Conservation (phyloP, 2,797 vertebrate genomes). For the Enteromius anoplus region DNA sequence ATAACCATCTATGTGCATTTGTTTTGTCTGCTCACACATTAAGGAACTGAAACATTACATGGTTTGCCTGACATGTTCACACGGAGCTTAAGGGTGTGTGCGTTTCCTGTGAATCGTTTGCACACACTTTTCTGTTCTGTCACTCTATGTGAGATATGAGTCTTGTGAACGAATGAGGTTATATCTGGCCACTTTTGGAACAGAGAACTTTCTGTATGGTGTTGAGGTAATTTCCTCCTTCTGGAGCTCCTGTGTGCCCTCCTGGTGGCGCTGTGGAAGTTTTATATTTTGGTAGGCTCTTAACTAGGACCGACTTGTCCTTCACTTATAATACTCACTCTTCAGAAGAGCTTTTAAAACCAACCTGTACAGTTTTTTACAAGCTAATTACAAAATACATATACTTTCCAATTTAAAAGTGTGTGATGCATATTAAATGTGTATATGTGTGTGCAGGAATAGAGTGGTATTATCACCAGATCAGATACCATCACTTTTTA, state of each 20-base stretch:
- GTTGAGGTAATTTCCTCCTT: constrained; percentile 34
- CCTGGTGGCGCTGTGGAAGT: constrained; percentile 30
- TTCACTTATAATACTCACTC: not conserved
- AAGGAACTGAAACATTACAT: constrained; percentile 63
- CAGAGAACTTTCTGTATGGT: constrained; percentile 14
- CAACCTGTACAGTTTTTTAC: not conserved
- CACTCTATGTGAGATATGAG: constrained; percentile 12
- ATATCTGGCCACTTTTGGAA: constrained; percentile 17
- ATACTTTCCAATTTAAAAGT: not conserved
- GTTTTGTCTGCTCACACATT: constrained; percentile 33
- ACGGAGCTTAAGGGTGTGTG: constrained; percentile 60
- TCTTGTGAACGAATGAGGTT: constrained; percentile 24
- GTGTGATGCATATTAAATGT: not conserved
- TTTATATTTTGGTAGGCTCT: constrained; percentile 2
- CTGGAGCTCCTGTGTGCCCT: constrained; percentile 6
- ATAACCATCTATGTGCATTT: not conserved
- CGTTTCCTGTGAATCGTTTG: constrained; percentile 56
- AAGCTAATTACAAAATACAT: not conserved
- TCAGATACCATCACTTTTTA: too few species aligned
- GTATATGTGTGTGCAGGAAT: not conserved
- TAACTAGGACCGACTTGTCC: not conserved
- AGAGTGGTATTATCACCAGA: not conserved
- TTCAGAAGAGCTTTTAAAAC: not conserved
- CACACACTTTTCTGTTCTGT: not conserved
- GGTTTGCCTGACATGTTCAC: constrained; percentile 65